These are phyloP conservation scores for Microctonus hyperodae DNA, from an alignment of 2,888 invertebrate genomes.

Conservation along the genomic window DNA sequence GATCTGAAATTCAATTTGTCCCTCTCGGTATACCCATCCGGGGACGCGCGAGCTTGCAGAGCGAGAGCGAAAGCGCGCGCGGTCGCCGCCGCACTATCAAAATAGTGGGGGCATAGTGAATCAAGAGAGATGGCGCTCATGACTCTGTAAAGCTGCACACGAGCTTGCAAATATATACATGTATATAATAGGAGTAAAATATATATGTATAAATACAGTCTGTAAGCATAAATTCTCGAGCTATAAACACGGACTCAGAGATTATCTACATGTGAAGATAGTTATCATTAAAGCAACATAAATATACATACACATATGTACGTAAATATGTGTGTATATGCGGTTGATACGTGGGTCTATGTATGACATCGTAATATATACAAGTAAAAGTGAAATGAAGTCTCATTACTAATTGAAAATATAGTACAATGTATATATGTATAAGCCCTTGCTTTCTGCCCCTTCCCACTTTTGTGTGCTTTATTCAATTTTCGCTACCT, in stretches of 20 bases:
- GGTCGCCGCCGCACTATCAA: neutral
- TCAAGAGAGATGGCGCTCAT: slow-evolving; percentile 29
- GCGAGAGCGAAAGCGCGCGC: slow-evolving; percentile 1
- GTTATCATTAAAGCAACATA: neutral
- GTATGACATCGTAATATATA: neutral
- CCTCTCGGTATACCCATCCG: slow-evolving; percentile 47
- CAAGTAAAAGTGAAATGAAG: slow-evolving; percentile 16
- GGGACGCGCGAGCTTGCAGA: slow-evolving; percentile 27
- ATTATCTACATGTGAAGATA: neutral
- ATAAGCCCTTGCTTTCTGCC: neutral
- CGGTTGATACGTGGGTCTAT: neutral
- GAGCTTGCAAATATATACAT: neutral
- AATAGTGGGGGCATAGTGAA: slow-evolving; percentile 28
- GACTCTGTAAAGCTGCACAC: neutral
- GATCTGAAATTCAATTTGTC: slow-evolving; percentile 64
- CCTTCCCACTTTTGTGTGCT: neutral
- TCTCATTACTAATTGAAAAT: slow-evolving; percentile 29
- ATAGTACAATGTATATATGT: neutral
- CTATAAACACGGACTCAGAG: slow-evolving; percentile 39
- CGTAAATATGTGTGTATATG: neutral
- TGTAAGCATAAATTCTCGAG: slow-evolving; percentile 37
- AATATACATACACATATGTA: neutral
- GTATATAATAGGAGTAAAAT: neutral
- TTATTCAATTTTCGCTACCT: slow-evolving; percentile 42
- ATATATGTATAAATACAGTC: neutral